Evolutionary conservation across 2,113 vertebrate species (phyloP).

Genomic region (Mola mola): DNA sequence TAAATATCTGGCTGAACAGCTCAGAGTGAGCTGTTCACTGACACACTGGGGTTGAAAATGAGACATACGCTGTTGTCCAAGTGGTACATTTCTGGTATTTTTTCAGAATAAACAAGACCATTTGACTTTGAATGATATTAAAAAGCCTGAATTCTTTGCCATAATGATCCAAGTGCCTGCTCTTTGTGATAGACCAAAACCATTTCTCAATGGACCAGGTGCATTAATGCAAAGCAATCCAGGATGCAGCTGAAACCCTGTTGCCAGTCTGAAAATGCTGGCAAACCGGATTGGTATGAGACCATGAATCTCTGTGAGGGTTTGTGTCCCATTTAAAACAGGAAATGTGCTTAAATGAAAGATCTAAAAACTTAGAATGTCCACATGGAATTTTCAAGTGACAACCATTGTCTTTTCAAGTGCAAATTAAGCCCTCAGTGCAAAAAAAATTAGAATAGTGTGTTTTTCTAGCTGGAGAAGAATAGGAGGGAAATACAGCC

Average conservation of each 20-base stretch:
- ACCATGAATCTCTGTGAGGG: not conserved
- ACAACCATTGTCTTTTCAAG: not conserved
- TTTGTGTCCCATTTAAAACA: constrained; percentile 4
- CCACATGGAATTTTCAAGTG: not conserved
- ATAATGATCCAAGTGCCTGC: not conserved
- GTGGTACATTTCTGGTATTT: no score
- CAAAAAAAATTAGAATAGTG: not conserved
- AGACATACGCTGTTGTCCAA: constrained; percentile 11
- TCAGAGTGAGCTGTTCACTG: constrained; percentile 12
- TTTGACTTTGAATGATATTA: not conserved
- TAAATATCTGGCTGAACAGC: constrained; percentile 16
- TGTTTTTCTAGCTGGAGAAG: not conserved
- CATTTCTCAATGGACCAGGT: constrained; percentile 23
- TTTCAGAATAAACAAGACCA: not conserved
- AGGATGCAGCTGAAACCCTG: not conserved
- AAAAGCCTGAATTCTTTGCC: not conserved
- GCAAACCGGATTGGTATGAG: not conserved
- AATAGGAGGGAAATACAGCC: no score
- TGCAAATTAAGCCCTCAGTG: not conserved
- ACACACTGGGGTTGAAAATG: constrained; percentile 11
- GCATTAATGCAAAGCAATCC: constrained; percentile 2
- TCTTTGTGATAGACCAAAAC: not conserved
- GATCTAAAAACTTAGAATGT: not conserved
- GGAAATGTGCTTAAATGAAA: constrained; percentile 9
- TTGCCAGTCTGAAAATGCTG: constrained; percentile 27